A percentile compares a stretch with the other conserved stretches of the same genome.
Conservation (phyloP, 2,113 vertebrate species). For the Clarias batrachus region DNA sequence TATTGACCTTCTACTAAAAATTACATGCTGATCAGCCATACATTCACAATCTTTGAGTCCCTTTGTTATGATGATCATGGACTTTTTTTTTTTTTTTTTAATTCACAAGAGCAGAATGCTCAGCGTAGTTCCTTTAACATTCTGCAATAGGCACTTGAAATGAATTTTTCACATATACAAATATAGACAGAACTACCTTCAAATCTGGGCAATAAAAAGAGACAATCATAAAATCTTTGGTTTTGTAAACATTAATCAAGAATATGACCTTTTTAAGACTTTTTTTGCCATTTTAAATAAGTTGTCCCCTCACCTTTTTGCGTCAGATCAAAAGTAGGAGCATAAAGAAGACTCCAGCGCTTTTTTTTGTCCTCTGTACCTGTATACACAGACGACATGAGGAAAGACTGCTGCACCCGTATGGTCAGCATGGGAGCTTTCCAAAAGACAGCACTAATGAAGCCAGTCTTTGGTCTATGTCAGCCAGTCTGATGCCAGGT, state of each 20-base stretch:
- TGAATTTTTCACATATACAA: constrained; percentile 85
- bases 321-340: constrained; percentile 12
- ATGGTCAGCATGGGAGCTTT: constrained; percentile 19
- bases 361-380: constrained; percentile 10
- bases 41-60: constrained; percentile 84
- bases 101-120: constrained; percentile 75
- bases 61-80: constrained; percentile 78
- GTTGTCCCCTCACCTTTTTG: constrained; percentile 12
- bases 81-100: constrained; percentile 70
- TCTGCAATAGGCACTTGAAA: constrained; percentile 93
- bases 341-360: neutral
- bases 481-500: constrained; percentile 42
- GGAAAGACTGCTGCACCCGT: neutral
- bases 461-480: constrained; percentile 47
- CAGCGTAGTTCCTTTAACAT: constrained; percentile 56
- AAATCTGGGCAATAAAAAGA: constrained; percentile 74
- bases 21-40: constrained; percentile 73
- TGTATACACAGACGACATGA: constrained; percentile 21
- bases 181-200: constrained; percentile 78
- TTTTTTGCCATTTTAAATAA: constrained; percentile 24
- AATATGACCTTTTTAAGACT: constrained; percentile 63
- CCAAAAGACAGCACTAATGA: constrained; percentile 48
- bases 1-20: constrained; percentile 58
- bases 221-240: constrained; percentile 83
- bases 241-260: constrained; percentile 79